Evolutionary conservation across 30 jellyfish, hydroid and myxozoan species (phyloP), one percentile per base, ranked within the genome.

Genomic region (Cassiopea andromeda): DNA sequence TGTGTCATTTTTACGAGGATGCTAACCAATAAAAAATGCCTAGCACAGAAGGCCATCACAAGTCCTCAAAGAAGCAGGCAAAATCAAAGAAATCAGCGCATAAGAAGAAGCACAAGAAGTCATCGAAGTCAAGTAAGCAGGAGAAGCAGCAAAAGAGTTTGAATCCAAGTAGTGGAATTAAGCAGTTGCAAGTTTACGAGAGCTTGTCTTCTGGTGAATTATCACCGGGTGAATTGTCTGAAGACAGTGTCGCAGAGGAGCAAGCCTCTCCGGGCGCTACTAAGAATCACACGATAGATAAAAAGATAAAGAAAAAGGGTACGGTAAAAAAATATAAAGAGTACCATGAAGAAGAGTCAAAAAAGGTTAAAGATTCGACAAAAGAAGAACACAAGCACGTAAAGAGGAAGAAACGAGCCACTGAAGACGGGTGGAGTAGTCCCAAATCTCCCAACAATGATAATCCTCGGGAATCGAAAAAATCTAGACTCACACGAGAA

Each of bases 11-110:
- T 86, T 86, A 54, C 93, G 93, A 89, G 92, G 97, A 89, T 89
- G 97, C 77, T 73, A 89, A 89, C 97, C 97, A 89, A 81, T 46
- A 89, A 80, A 89, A 81, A 77, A 89, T 89, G 97, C 97, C 97
- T 81, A 89, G 97, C 82, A 78, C 97, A 57, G 97, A 89, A 75
- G 90, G 90, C 87, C 97, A 89, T 80, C 90, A 81, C 76, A 81
- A 89, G 67, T 44, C 81, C 17, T 81, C 97, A 70, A 82, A 83
- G 91, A 82, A 82, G 76, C 82, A 70, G 74, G 77, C 77, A 17
- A 83, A 83, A 79, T 19, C 85, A 27, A 77, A 67, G 88, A 84
- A 90, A 82, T 46, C 75, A 15, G n/a, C 93, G 81, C 91, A 89
- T 71, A 84, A 90, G 78, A 90, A 90, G 90, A 90, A 90, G 87